These are phyloP conservation scores for Cyphomyrus discorhynchus DNA, from an alignment of 2,113 vertebrate species.

Conservation along the genomic window DNA sequence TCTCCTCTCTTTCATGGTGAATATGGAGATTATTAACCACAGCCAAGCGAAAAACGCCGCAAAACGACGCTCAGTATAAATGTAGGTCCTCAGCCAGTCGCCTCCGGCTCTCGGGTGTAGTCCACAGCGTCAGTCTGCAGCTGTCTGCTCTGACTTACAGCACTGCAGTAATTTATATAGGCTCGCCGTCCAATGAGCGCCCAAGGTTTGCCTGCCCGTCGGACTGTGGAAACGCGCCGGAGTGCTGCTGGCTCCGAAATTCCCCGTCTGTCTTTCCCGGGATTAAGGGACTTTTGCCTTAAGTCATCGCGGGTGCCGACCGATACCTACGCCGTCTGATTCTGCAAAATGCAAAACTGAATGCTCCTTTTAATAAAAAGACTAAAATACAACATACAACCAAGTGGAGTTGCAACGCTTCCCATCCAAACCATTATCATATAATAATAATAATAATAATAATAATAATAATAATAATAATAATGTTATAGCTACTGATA, in stretches of 20 bases:
- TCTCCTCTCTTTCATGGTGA: conserved; percentile 83
- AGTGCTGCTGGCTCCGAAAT: conserved; percentile 3
- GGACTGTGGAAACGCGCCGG: neutral
- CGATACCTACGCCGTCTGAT: neutral
- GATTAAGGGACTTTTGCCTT: neutral
- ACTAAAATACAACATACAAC: neutral
- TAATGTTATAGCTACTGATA: neutral
- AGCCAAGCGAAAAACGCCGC: neutral
- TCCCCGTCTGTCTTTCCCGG: neutral
- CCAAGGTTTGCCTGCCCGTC: conserved; percentile 33
- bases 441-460: neutral
- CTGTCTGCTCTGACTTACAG: conserved; percentile 48
- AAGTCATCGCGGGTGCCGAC: neutral
- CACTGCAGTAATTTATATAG: conserved; percentile 59
- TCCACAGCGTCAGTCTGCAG: conserved; percentile 40
- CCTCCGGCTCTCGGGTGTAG: neutral
- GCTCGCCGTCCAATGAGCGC: conserved; percentile 54
- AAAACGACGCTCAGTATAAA: conserved; percentile 9
- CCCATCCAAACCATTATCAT: neutral
- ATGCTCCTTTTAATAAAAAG: neutral
- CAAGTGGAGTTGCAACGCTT: neutral
- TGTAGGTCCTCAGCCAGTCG: conserved; percentile 17
- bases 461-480: neutral
- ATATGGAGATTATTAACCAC: neutral
- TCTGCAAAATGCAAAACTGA: neutral